Percentiles rank a stretch among this genome's conserved stretches.
Evolutionary conservation across 2,888 invertebrate species (phyloP).

Genomic region (Calliphora vomitoria): DNA sequence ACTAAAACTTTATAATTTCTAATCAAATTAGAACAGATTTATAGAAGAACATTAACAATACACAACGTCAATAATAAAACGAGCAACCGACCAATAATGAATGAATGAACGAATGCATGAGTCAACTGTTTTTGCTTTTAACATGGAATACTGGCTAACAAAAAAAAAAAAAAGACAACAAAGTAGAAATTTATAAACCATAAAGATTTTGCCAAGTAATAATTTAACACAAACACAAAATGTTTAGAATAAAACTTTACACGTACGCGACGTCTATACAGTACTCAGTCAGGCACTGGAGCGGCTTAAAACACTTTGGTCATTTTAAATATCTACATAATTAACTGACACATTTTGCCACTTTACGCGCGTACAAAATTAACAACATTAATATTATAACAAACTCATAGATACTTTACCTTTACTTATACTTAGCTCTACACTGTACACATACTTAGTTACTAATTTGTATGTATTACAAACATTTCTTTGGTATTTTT

Average conservation of each 20-base stretch:
- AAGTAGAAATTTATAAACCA: constrained; percentile 49
- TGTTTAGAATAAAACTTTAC: constrained; percentile 15
- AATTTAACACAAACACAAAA: constrained; percentile 24
- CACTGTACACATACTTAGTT: background rate
- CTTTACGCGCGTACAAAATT: constrained; percentile 67
- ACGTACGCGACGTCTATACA: background rate
- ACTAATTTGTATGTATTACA: constrained; percentile 47
- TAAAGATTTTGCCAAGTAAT: constrained; percentile 57
- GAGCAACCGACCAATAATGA: constrained; percentile 38
- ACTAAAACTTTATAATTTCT: constrained; percentile 59
- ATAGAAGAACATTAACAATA: constrained; percentile 65
- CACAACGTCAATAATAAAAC: constrained; percentile 52
- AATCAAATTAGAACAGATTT: constrained; percentile 69
- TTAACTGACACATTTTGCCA: constrained; percentile 72
- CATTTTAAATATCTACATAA: constrained; percentile 67
- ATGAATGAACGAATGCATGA: constrained; percentile 47
- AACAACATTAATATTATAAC: constrained; percentile 58
- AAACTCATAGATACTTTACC: constrained; percentile 12
- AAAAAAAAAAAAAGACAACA: constrained; percentile 11
- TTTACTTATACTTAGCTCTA: background rate
- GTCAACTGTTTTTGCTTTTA: constrained; percentile 47
- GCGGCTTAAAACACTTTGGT: constrained; percentile 59
- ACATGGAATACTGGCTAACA: background rate
- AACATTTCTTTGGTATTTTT: constrained; percentile 36
- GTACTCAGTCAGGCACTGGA: background rate